Base-by-base conservation (phyloP, 2,797 vertebrate species). In the Staurois parvus region DNA sequence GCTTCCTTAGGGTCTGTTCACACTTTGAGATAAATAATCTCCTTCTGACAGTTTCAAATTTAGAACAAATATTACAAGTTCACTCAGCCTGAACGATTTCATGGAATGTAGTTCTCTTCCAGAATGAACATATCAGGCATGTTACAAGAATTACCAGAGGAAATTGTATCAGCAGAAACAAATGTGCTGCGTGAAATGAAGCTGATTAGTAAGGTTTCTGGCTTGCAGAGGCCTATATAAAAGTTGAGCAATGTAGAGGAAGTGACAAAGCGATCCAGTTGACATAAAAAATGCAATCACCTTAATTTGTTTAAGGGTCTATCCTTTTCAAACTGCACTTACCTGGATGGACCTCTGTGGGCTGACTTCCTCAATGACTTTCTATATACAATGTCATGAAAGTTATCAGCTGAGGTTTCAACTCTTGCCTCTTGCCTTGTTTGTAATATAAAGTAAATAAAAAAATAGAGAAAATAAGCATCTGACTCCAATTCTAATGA, bases 71-170 rank as follows among this genome's bases (percentile, higher is more conserved):
- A 66, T 66, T 28, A 9, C 64, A 12, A 29, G 64, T 66, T 66
- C n/a, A 15, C 64, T 29, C 28, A 19, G 64, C n/a, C 64, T 66
- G 64, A 66, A 29, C 64, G 4, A 66, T 66, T 66, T 66, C 26
- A 28, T 29, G 64, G 26, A 26, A 66, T 66, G 64, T 66, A n/a
- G 19, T 72, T 72, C 15, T 29, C 10, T 37, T 72, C 69, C 69
- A 72, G 72, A 74, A 66, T 66, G 64, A 66, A 66, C 64, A 29
- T 66, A 66, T 66, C 64, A 66, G n/a, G 28, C 64, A 66, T 29
- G 28, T 29, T 66, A 29, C 64, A 59, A 59, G 52, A 59, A 24
- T 59, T 59, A 59, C 52, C 52, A 59, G 52, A 59, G 52, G 52
- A 59, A 59, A 59, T 59, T 59, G 52, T 59, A 59, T 59, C 52